Evolutionary conservation across 1,140 invertebrate genomes (phyloP).

Genomic region (Thaumetopoea pityocampa): DNA sequence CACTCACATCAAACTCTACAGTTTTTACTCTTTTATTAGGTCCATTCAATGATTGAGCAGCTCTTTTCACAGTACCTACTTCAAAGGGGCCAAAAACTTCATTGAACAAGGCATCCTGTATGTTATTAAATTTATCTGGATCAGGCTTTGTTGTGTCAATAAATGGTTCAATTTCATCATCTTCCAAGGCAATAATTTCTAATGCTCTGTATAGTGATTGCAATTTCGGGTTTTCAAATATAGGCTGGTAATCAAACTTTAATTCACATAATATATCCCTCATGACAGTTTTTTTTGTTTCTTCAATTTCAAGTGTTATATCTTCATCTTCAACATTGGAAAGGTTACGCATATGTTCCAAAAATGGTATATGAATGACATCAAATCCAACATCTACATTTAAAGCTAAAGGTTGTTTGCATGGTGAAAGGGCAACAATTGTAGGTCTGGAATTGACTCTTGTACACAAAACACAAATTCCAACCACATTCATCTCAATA

Average conservation of each 20-base stretch:
- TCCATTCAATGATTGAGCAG: conserved; percentile 8
- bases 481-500: conserved; percentile 43
- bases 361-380: conserved; percentile 56
- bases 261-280: conserved; percentile 44
- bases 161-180: conserved; percentile 47
- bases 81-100: conserved; percentile 63
- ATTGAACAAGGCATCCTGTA: conserved; percentile 56
- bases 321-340: conserved; percentile 35
- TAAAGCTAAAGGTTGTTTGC: conserved; percentile 40
- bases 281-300: conserved; percentile 43
- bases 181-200: conserved; percentile 55
- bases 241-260: conserved; percentile 50
- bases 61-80: conserved; percentile 37
- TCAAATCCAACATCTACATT: conserved; percentile 62
- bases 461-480: conserved; percentile 55
- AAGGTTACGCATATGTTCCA: conserved; percentile 54
- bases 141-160: conserved; percentile 52
- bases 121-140: conserved; percentile 31
- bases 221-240: conserved; percentile 61
- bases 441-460: conserved; percentile 52
- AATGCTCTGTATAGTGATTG: conserved; percentile 49
- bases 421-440: conserved; percentile 54
- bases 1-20: conserved; percentile 37
- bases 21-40: conserved; percentile 39
- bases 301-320: conserved; percentile 22